Evolutionary conservation across 1,140 invertebrate species (phyloP).

Genomic region (Microplitis demolitor): DNA sequence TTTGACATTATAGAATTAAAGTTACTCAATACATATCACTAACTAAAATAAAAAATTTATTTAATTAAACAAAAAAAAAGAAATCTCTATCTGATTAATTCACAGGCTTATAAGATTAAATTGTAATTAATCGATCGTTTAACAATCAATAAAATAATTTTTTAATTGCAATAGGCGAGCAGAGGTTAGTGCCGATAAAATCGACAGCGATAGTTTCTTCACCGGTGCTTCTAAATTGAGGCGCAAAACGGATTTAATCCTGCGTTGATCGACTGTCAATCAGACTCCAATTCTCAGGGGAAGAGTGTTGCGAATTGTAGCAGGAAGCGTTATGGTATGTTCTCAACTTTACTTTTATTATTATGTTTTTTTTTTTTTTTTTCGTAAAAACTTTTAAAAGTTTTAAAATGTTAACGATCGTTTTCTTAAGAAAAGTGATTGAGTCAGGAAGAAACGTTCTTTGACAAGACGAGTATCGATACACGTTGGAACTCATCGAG

Average conservation of each 20-base stretch:
- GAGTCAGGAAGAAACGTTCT: not conserved
- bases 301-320: slow-evolving; percentile 1
- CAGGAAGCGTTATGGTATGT: not conserved
- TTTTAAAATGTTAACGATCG: not conserved
- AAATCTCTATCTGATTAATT: no score
- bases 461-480: not conserved
- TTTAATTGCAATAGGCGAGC: no score
- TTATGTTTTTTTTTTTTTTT: not conserved
- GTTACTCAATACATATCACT: not conserved
- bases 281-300: not conserved
- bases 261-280: not conserved
- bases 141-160: no score
- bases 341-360: not conserved
- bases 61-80: not conserved
- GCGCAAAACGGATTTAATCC: no score
- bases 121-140: no score
- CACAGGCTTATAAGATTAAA: no score
- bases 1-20: not conserved
- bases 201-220: no score
- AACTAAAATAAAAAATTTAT: not conserved
- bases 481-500: not conserved
- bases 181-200: no score
- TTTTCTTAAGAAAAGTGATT: not conserved
- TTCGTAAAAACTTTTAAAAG: not conserved
- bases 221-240: no score